Evolutionary conservation across 2,888 invertebrate genomes (phyloP).

Genomic region (Carpatolechia fugitivella): DNA sequence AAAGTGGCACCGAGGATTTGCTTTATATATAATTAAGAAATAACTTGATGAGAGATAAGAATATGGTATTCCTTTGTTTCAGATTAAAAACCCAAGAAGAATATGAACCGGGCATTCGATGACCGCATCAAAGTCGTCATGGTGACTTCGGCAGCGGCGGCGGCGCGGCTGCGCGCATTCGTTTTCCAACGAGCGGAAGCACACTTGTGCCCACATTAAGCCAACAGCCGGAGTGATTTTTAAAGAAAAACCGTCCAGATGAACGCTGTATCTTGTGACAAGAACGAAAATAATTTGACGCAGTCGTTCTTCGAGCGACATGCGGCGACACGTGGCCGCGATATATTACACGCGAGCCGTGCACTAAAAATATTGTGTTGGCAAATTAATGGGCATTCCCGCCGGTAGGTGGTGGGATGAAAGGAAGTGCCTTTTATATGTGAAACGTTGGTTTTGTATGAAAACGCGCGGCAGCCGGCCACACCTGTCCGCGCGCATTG

Average conservation of each 20-base stretch:
- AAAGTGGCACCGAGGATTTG: too few species aligned
- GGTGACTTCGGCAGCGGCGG: neutral
- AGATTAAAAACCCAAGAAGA: neutral
- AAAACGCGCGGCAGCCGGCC: conserved; percentile 75
- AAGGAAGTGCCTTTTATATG: conserved; percentile 79
- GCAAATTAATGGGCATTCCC: conserved; percentile 80
- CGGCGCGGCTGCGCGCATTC: conserved; percentile 26
- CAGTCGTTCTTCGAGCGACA: conserved; percentile 75
- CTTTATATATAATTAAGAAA: too few species aligned
- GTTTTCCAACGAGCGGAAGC: conserved; percentile 62
- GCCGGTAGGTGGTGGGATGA: conserved; percentile 77
- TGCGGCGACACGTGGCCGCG: conserved; percentile 78
- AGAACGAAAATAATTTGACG: conserved; percentile 79
- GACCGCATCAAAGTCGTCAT: neutral
- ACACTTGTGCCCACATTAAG: conserved; percentile 52
- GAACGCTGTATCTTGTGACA: conserved; percentile 78
- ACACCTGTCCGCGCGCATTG: conserved; percentile 72
- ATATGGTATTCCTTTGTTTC: neutral
- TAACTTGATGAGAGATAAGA: too few species aligned
- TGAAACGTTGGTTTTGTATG: conserved; percentile 78
- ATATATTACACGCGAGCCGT: conserved; percentile 78
- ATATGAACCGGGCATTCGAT: neutral
- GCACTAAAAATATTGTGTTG: conserved; percentile 80
- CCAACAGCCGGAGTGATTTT: conserved; percentile 70
- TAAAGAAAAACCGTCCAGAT: conserved; percentile 77